These are phyloP conservation scores for Drosophila ohnishii DNA, from an alignment of 1,140 invertebrate genomes.

Conservation along the genomic window DNA sequence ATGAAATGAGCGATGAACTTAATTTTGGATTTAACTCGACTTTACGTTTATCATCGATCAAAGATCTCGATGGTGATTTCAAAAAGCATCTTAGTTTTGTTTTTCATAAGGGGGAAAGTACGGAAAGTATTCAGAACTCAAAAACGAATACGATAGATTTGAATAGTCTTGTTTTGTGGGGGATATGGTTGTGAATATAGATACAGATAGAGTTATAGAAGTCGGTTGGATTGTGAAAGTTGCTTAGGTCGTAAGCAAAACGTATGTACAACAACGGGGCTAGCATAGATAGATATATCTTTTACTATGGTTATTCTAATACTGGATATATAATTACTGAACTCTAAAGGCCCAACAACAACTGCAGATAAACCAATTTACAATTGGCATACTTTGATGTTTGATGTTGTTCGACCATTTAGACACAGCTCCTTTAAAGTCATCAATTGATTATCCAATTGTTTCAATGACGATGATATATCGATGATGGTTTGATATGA, in stretches of 20 bases:
- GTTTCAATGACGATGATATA: slow-evolving; percentile 65
- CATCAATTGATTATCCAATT: slow-evolving; percentile 71
- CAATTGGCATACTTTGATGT: slow-evolving; percentile 1
- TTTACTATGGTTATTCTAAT: slow-evolving; percentile 43
- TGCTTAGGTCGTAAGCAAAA: slow-evolving; percentile 63
- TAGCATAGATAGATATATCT: slow-evolving; percentile 48
- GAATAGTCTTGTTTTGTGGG: slow-evolving; percentile 50
- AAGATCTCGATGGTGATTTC: slow-evolving; percentile 63
- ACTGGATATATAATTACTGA: slow-evolving; percentile 30
- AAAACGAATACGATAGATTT: slow-evolving; percentile 53
- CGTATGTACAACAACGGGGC: slow-evolving; percentile 68
- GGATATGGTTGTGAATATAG: slow-evolving; percentile 33
- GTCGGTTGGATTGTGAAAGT: slow-evolving; percentile 40
- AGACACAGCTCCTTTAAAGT: slow-evolving; percentile 32
- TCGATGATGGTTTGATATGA: slow-evolving; percentile 54
- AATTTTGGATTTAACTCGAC: slow-evolving; percentile 65
- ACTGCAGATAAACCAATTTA: neutral
- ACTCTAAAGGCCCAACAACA: neutral
- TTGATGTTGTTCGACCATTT: slow-evolving; percentile 6
- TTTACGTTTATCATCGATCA: slow-evolving; percentile 43
- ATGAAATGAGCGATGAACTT: slow-evolving; percentile 76
- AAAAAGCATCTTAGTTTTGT: slow-evolving; percentile 83
- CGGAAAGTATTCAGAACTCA: slow-evolving; percentile 55
- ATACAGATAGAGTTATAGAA: slow-evolving; percentile 40
- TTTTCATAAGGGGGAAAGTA: slow-evolving; percentile 50